These are phyloP conservation scores for Pyrocoelia pectoralis DNA, from an alignment of 2,888 invertebrate species.

Conservation along the genomic window DNA sequence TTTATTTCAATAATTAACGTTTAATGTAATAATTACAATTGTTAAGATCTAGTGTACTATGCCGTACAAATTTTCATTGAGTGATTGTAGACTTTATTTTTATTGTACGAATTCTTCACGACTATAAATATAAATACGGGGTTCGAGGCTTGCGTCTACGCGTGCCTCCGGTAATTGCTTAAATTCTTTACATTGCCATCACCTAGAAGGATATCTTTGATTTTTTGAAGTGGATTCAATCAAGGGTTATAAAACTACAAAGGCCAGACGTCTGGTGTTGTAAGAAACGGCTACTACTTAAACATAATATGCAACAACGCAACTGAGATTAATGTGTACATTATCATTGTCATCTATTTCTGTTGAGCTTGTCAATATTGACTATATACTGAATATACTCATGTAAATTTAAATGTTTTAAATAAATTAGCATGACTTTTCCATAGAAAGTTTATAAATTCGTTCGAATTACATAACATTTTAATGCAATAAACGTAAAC, in stretches of 20 bases:
- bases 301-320: slow-evolving; percentile 1
- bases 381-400: slow-evolving; percentile 33
- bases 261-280: neutral
- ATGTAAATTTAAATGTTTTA: slow-evolving; percentile 43
- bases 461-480: slow-evolving; percentile 25
- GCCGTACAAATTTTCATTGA: slow-evolving; percentile 18
- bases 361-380: slow-evolving; percentile 21
- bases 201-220: slow-evolving; percentile 25
- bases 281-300: neutral
- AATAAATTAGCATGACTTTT: slow-evolving; percentile 43
- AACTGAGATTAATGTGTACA: slow-evolving; percentile 14
- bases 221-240: slow-evolving; percentile 7
- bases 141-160: slow-evolving; percentile 41
- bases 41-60: neutral
- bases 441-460: slow-evolving; percentile 43
- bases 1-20: too few species aligned
- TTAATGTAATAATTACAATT: neutral
- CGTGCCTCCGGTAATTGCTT: slow-evolving; percentile 51
- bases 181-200: slow-evolving; percentile 45
- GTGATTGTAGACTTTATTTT: slow-evolving; percentile 40
- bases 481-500: too few species aligned
- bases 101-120: slow-evolving; percentile 47
- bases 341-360: slow-evolving; percentile 18
- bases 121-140: slow-evolving; percentile 50
- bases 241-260: neutral